phyloP scores from a whole-genome alignment of 2,888 invertebrate species.

The Isotomurus palustris region DNA sequence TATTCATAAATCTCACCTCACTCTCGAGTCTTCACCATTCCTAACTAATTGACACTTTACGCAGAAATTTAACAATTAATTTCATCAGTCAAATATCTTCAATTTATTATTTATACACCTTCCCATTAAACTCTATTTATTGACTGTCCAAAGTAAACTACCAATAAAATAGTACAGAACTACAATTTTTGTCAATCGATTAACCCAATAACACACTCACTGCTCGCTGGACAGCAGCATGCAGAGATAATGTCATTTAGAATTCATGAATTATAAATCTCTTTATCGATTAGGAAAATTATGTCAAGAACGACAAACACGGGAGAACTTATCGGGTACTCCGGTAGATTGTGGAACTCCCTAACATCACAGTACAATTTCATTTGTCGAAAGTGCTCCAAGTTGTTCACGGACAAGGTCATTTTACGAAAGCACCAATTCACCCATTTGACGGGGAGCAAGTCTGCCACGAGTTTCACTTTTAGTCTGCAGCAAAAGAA shows the following conservation, averaged over 20 bases:
- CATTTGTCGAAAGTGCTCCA: constrained; percentile 3
- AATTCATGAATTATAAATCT: not conserved
- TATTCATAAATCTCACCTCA: too few relatives aligned
- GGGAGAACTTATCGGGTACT: not conserved
- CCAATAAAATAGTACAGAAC: too few relatives aligned
- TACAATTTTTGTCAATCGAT: not conserved
- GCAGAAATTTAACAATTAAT: too few relatives aligned
- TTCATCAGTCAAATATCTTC: too few relatives aligned
- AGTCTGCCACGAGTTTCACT: too few relatives aligned
- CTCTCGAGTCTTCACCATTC: too few relatives aligned
- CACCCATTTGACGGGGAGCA: not conserved
- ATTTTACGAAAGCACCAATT: not conserved
- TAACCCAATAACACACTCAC: not conserved
- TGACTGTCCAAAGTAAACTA: too few relatives aligned
- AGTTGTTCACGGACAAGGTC: not conserved
- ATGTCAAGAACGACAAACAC: constrained; percentile 1
- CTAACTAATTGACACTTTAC: too few relatives aligned
- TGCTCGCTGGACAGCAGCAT: not conserved
- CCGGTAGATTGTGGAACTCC: constrained; percentile 2
- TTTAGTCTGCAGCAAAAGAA: too few relatives aligned
- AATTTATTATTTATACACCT: too few relatives aligned
- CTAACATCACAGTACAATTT: not conserved
- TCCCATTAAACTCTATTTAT: too few relatives aligned
- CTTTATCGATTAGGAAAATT: constrained; percentile 1
- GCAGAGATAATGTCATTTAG: not conserved